phyloP scores from a whole-genome alignment of 2,888 invertebrate species.

The Nephrotoma flavescens region DNA sequence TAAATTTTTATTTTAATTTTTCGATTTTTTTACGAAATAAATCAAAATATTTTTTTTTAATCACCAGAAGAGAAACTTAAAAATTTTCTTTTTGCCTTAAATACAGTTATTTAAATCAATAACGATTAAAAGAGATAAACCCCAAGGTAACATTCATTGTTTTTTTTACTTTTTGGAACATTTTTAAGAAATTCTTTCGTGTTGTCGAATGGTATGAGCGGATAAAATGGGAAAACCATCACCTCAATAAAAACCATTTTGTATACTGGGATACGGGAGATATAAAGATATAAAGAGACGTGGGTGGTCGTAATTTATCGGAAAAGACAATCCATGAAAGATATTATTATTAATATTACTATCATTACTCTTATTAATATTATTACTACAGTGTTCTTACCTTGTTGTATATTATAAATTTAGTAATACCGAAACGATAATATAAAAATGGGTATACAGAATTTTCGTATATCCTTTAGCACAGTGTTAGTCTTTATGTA shows the following conservation, averaged over 20 bases:
- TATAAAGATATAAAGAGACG: background rate
- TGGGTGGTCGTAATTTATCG: background rate
- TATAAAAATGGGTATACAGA: background rate
- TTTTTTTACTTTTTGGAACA: background rate
- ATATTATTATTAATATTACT: background rate
- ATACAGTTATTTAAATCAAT: background rate
- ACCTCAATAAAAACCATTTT: background rate
- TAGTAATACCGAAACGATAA: background rate
- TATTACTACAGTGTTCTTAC: background rate
- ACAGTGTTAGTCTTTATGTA: background rate
- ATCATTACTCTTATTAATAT: background rate
- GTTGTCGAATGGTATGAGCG: background rate
- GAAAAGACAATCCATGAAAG: background rate
- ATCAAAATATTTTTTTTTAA: background rate
- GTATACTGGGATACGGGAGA: background rate
- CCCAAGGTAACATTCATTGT: background rate
- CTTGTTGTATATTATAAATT: background rate
- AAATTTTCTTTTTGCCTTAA: background rate
- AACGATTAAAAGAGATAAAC: background rate
- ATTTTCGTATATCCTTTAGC: background rate
- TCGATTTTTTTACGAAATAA: background rate
- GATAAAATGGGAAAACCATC: background rate
- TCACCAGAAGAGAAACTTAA: background rate
- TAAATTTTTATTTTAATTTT: background rate
- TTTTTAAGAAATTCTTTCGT: background rate